Evolutionary conservation across 1,140 invertebrate species (phyloP), one percentile per base, ranked within the genome.

Genomic region (Rhyacophila brunnea): DNA sequence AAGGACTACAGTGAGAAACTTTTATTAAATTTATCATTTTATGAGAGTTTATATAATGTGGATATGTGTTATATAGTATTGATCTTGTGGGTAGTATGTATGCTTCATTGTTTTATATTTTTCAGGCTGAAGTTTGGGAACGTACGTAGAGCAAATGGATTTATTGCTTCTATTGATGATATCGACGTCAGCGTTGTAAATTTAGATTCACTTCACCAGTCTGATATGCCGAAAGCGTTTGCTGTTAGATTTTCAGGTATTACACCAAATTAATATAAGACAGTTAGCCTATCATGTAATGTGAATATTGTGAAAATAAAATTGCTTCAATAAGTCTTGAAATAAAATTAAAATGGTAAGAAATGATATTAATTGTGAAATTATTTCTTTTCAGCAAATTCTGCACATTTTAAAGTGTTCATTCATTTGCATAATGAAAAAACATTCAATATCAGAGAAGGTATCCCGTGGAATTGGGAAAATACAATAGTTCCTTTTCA

Each of bases 81-180:
- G n/a, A n/a, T n/a, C n/a, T n/a, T 28, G 23, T 28, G 4, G 23
- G 23, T 3, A 5, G 23, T 6, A 11, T 13, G 15, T 23, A 68
- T 52, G 18, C 47, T 53, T 43, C 35, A 45, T 52, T 40, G 17
- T 51, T 46, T 36, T 40, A 43, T 48, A 23, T 18, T 45, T 67
- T 69, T 44, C 28, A 71, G 70, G 9, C 45, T 68, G 15, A 67
- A 67, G 43, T 72, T 65, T 59, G 73, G 73, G 18, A 67, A 65
- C 53, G 56, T 71, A 23, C 58, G 66, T 53, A 35, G 63, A 5
- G 61, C 64, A 18, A 54, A 62, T 32, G 59, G 65, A 11, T 28
- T 50, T 10, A 58, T 64, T 3, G 42, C 19, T 7, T 57, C 68
- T 6, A 68, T 74, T 7, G 62, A 58, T 28, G 42, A 49, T 23